Evolutionary conservation across 2,888 invertebrate genomes (phyloP), one percentile per base, ranked within the genome.

Genomic region (Pyrrhia umbra): DNA sequence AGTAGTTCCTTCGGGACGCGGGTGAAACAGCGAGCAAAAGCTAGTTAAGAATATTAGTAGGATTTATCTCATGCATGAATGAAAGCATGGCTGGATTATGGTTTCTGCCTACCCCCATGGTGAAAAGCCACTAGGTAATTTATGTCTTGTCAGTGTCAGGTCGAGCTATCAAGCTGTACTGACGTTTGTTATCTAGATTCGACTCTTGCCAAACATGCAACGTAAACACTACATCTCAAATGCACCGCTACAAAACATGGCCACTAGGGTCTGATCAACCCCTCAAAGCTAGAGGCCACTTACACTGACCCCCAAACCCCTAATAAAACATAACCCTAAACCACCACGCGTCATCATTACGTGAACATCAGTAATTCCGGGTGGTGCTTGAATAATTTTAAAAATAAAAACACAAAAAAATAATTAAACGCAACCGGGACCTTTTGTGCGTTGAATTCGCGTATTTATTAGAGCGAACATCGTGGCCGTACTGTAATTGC

Each of bases 391-490:
- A 43, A 52, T 56, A 59, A 67, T 58, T 63, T 67, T 57, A 50
- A 77, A 80, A 84, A 76, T 67, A 72, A 78, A 69, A 62, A 71
- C 34, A 67, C 49, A 75, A 71, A 75, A 68, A 62, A 73, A 68
- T 82, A 82, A 83, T 84, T 82, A 83, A 82, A 85, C 75, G 60
- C 68, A 56, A 60, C 73, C 67, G 67, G 65, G 75, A 75, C 77
- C 80, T 79, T 80, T 79, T 82, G 78, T 83, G 78, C 73, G 77
- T 79, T 82, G 80, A 81, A 85, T 84, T 85, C 84, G 60, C 76
- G 82, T 85, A 86, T 85, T 88, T 88, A 89, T 87, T 88, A 86
- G 85, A 83, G 82, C 85, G 80, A 61, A 79, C 68, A 75, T 70
- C 70, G 80, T 68, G 81, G 82, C 79, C 68, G 69, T 64, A 51